phyloP scores from a whole-genome alignment of 2,888 invertebrate genomes.

The Hypomecis punctinalis region DNA sequence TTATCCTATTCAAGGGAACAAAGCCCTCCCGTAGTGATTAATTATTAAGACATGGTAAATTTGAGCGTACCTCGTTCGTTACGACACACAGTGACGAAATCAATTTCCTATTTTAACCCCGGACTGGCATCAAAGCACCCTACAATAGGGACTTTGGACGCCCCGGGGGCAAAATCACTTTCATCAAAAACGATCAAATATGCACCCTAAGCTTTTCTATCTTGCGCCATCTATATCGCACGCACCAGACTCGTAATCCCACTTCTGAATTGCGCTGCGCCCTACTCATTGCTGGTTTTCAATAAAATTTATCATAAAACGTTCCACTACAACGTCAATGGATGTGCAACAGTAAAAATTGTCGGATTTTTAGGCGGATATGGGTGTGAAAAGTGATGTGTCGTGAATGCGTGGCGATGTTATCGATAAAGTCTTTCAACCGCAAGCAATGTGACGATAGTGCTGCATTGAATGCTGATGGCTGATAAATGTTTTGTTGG shows the following conservation, averaged over 20 bases:
- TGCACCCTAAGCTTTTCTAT: conserved; percentile 74
- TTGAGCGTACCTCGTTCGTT: conserved; percentile 22
- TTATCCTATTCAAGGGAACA: conserved; percentile 10
- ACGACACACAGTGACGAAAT: conserved; percentile 36
- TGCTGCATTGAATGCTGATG: conserved; percentile 49
- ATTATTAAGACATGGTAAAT: conserved; percentile 27
- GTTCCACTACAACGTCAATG: conserved; percentile 42
- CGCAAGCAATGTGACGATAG: conserved; percentile 47
- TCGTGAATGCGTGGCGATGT: conserved; percentile 55
- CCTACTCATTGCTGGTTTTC: conserved; percentile 33
- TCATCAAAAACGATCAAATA: conserved; percentile 74
- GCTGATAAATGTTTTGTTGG: conserved; percentile 37
- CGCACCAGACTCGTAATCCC: conserved; percentile 38
- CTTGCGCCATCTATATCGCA: conserved; percentile 63
- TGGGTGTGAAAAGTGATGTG: conserved; percentile 55
- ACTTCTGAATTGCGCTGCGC: neutral
- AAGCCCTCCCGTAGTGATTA: conserved; percentile 24
- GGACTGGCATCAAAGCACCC: conserved; percentile 42
- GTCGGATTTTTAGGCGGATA: conserved; percentile 11
- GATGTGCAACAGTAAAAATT: conserved; percentile 11
- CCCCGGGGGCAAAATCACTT: conserved; percentile 48
- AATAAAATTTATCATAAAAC: neutral
- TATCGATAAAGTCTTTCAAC: conserved; percentile 73
- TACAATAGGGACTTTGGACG: conserved; percentile 49
- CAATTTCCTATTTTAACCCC: conserved; percentile 44